These are phyloP conservation scores for Gracilinanus agilis DNA, from an alignment of 2,113 vertebrate species.

Conservation along the genomic window DNA sequence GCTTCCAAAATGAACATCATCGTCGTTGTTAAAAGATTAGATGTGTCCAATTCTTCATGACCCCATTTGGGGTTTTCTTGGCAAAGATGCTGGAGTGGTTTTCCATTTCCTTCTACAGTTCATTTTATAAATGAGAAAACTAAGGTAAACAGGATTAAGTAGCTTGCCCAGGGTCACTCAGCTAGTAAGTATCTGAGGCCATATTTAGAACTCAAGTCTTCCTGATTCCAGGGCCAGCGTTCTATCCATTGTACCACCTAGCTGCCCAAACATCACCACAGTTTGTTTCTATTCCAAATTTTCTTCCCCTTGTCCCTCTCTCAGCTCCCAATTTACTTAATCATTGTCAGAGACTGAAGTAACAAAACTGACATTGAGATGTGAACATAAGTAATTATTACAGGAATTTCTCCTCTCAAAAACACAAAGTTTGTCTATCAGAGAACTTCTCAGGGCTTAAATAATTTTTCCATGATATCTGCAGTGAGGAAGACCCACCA, in stretches of 20 bases:
- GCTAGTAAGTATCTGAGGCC: too few species aligned
- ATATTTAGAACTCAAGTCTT: too few species aligned
- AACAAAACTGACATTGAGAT: not conserved
- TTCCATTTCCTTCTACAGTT: too few species aligned
- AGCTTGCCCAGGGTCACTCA: too few species aligned
- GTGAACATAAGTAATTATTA: not conserved
- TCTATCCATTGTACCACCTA: too few species aligned
- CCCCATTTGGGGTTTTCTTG: too few species aligned
- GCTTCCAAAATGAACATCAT: not conserved
- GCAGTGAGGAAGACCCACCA: not conserved
- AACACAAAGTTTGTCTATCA: slow-evolving; percentile 26
- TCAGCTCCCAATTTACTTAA: not conserved
- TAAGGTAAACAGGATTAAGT: too few species aligned
- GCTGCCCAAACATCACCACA: not conserved
- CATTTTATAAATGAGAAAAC: too few species aligned
- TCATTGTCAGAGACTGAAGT: not conserved
- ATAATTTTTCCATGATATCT: not conserved
- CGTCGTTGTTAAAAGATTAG: too few species aligned
- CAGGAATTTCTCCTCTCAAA: not conserved
- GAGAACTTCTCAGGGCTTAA: not conserved
- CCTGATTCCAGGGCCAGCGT: too few species aligned
- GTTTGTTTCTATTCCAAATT: not conserved
- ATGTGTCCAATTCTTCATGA: too few species aligned
- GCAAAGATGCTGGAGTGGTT: too few species aligned
- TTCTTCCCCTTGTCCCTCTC: not conserved